Conservation (phyloP, 2,888 invertebrate species). For the Ichneumoninae sp. region DNA sequence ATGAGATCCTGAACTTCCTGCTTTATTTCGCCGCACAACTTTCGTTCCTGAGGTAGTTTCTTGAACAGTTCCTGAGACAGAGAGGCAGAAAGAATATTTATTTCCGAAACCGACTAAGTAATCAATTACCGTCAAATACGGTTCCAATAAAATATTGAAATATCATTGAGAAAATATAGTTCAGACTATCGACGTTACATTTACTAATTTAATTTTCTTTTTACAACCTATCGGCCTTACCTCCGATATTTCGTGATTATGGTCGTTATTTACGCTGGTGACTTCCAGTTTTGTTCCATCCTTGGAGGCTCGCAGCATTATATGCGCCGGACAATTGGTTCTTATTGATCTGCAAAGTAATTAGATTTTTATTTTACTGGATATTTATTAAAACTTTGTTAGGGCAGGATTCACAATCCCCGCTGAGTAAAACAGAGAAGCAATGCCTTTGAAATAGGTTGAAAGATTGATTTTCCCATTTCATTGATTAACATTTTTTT, state of each 20-base stretch:
- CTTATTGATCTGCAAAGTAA: slow-evolving; percentile 79
- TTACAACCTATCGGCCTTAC: slow-evolving; percentile 65
- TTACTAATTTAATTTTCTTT: slow-evolving; percentile 8
- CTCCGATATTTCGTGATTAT: slow-evolving; percentile 84
- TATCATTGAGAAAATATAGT: background rate
- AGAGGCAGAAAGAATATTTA: slow-evolving; percentile 19
- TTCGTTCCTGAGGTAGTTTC: slow-evolving; percentile 82
- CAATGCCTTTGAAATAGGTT: background rate
- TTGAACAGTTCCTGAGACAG: slow-evolving; percentile 79
- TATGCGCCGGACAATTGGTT: slow-evolving; percentile 84
- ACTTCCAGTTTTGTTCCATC: slow-evolving; percentile 84
- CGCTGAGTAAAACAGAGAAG: background rate
- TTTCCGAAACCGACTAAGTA: background rate
- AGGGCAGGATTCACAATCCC: background rate
- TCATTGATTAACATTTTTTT: no score
- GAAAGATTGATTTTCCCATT: background rate
- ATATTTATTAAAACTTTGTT: slow-evolving; percentile 10
- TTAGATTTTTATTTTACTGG: slow-evolving; percentile 10
- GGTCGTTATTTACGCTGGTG: slow-evolving; percentile 84
- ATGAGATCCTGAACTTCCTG: slow-evolving; percentile 82
- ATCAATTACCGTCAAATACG: background rate
- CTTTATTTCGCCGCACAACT: slow-evolving; percentile 81
- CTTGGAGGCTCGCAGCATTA: slow-evolving; percentile 84
- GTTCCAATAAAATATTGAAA: slow-evolving; percentile 23
- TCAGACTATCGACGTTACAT: background rate